These are phyloP conservation scores for Tetramorium parvispinum DNA, from an alignment of 1,140 invertebrate species.

Conservation along the genomic window DNA sequence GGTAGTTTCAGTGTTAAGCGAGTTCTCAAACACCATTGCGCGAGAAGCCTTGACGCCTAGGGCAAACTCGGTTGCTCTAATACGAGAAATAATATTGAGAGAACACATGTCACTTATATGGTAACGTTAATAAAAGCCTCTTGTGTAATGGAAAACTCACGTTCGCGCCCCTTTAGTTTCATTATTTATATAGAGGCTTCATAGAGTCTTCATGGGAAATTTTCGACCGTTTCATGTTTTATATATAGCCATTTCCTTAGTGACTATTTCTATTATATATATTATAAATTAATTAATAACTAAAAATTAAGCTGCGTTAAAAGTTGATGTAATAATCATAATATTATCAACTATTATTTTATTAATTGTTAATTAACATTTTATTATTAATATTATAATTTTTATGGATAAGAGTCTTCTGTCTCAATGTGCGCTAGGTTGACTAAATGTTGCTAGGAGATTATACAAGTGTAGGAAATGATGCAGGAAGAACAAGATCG, in stretches of 20 bases:
- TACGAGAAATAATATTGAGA: slow-evolving; percentile 62
- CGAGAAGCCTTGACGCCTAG: slow-evolving; percentile 9
- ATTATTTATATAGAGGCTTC: background rate
- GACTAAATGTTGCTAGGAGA: background rate
- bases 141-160: background rate
- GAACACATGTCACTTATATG: slow-evolving; percentile 8
- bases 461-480: background rate
- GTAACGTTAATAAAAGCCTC: slow-evolving; percentile 16
- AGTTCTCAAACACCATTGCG: slow-evolving; percentile 23
- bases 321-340: background rate
- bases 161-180: background rate
- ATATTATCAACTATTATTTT: background rate
- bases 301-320: background rate
- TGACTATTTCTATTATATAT: background rate
- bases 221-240: background rate
- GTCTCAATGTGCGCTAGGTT: background rate
- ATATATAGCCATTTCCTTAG: slow-evolving; percentile 14
- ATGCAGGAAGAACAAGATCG: slow-evolving; percentile 41
- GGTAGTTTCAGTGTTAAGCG: slow-evolving; percentile 36
- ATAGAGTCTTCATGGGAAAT: background rate
- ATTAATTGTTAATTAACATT: background rate
- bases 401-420: background rate
- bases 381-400: background rate
- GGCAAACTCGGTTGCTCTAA: slow-evolving; percentile 34
- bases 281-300: background rate